These are phyloP conservation scores for Naso thynnoides DNA, from an alignment of 2,797 vertebrate genomes.

Conservation along the genomic window DNA sequence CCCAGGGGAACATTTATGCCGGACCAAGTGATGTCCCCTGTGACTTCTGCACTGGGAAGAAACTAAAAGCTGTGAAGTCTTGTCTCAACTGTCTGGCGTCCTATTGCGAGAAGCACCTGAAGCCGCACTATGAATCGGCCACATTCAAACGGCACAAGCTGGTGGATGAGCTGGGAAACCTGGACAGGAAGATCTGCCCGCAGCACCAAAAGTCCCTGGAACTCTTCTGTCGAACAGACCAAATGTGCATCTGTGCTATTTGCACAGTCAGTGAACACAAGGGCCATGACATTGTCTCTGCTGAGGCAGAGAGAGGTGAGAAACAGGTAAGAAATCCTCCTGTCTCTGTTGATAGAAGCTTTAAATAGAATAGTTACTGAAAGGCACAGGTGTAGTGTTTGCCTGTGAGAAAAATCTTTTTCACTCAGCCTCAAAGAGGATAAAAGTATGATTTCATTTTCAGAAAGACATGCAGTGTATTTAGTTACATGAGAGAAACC, in stretches of 20 bases:
- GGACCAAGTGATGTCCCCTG: slow-evolving; percentile 83
- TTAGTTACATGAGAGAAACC: not conserved
- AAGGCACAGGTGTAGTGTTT: not conserved
- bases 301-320: slow-evolving; percentile 82
- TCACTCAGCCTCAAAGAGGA: not conserved
- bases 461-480: slow-evolving; percentile 12
- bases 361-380: not conserved
- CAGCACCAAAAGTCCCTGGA: slow-evolving; percentile 86
- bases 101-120: slow-evolving; percentile 87
- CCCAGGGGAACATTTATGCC: slow-evolving; percentile 65
- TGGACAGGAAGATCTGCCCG: slow-evolving; percentile 85
- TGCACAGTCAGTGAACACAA: slow-evolving; percentile 86
- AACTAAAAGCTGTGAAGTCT: slow-evolving; percentile 85
- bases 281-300: slow-evolving; percentile 82
- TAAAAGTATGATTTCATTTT: slow-evolving; percentile 15
- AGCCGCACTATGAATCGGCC: slow-evolving; percentile 85
- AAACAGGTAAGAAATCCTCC: slow-evolving; percentile 82
- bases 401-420: not conserved
- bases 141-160: slow-evolving; percentile 86
- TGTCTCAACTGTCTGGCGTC: slow-evolving; percentile 88
- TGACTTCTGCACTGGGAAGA: slow-evolving; percentile 85
- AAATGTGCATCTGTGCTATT: slow-evolving; percentile 85
- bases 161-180: slow-evolving; percentile 85
- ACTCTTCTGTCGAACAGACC: slow-evolving; percentile 86
- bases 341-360: not conserved